These are phyloP conservation scores for Potorous gilbertii DNA, from an alignment of 2,797 vertebrate genomes.

Conservation along the genomic window DNA sequence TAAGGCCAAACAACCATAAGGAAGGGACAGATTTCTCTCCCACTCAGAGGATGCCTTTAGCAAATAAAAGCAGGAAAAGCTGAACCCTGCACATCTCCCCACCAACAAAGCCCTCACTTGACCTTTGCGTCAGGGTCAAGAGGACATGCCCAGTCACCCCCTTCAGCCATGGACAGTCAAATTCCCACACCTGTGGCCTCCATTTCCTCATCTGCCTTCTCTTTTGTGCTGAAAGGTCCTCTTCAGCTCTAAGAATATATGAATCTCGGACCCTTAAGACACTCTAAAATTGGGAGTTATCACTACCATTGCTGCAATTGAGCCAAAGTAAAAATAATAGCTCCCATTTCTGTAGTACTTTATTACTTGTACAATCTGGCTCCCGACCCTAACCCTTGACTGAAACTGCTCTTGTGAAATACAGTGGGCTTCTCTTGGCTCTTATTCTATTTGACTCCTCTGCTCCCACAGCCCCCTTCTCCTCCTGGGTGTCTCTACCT, in stretches of 20 bases:
- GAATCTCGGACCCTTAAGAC: neutral
- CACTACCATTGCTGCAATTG: neutral
- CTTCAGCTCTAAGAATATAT: neutral
- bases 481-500: neutral
- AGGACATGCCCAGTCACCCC: neutral
- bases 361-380: neutral
- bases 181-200: neutral
- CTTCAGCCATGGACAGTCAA: neutral
- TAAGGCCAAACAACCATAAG: neutral
- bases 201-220: neutral
- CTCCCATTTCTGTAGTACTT: neutral
- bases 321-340: neutral
- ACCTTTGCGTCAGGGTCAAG: neutral
- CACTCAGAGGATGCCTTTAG: neutral
- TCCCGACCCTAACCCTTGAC: neutral
- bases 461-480: neutral
- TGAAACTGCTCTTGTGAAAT: neutral
- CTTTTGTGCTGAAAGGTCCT: neutral
- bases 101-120: neutral
- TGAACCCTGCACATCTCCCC: neutral
- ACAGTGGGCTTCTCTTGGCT: neutral
- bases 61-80: neutral
- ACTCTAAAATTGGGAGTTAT: neutral
- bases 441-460: neutral
- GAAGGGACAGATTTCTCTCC: neutral